A percentile compares a stretch with the other conserved stretches of the same genome.
Conservation (phyloP, 1,140 invertebrate species). For the Ceratina japonica region DNA sequence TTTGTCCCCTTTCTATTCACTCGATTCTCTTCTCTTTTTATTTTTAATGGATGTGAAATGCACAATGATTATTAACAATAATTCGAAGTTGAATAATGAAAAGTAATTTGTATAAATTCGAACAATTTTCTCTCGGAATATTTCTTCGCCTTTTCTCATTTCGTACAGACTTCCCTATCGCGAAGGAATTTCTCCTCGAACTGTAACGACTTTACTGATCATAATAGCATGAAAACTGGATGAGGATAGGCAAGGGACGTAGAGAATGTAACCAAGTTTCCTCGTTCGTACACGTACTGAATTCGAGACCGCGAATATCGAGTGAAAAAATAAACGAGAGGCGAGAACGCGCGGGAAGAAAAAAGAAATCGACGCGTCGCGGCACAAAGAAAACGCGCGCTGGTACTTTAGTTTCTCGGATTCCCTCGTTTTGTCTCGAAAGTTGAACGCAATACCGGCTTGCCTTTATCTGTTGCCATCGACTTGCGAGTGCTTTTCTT, state of each 20-base stretch:
- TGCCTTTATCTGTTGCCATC: background rate
- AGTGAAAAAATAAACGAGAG: background rate
- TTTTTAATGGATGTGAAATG: too few relatives aligned
- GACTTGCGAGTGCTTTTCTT: background rate
- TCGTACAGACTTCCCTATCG: too few relatives aligned
- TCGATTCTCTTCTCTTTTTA: background rate
- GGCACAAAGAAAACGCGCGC: background rate
- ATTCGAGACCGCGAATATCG: slow-evolving; percentile 11
- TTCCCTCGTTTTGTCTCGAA: slow-evolving; percentile 12
- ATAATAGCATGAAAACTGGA: background rate
- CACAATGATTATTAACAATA: too few relatives aligned
- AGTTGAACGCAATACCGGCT: slow-evolving; percentile 12
- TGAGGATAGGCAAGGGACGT: background rate
- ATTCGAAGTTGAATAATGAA: too few relatives aligned
- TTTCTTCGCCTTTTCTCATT: too few relatives aligned
- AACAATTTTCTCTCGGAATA: too few relatives aligned
- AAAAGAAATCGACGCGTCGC: background rate
- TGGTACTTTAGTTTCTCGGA: background rate
- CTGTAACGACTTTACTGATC: background rate
- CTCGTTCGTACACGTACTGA: background rate
- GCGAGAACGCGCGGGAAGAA: background rate
- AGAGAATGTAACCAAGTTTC: background rate
- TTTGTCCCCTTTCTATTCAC: background rate
- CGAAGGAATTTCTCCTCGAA: background rate
- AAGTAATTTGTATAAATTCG: too few relatives aligned